Evolutionary conservation across 2,888 invertebrate genomes (phyloP), one percentile per base, ranked within the genome.

Genomic region (Ramazzottius varieornatus): DNA sequence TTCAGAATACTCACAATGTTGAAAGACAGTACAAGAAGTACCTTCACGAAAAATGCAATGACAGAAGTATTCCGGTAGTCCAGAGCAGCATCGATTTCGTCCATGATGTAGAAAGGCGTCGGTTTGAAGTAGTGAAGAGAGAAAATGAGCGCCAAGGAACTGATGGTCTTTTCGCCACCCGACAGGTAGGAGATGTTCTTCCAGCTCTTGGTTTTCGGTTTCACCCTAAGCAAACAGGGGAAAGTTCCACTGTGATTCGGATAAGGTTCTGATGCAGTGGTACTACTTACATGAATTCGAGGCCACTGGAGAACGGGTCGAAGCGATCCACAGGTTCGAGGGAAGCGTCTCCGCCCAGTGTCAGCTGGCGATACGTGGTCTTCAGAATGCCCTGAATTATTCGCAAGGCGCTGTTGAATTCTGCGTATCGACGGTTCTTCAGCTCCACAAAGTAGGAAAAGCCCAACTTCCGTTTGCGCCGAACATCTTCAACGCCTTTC

Each of bases 11-110:
- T 4, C 4, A 54, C 54, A 40, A 40, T 40, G 40, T n/a, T n/a
- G 20, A 40, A 8, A 40, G 13, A 13, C 13, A 40, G 20, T 20
- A 46, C 2, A 32, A 29, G 16, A 40, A 70, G 65, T 74, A 88
- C 88, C 82, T 88, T 94, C 67, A 98, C 91, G 75, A 96, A 99
- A 76, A 92, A 86, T 0, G 87, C 96, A 32, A 98, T 89, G 68
- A 98, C 96, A 0, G 94, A 93, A 0, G 98, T 94, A 74, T 98
- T 99, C 73, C 92, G 92, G 75, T 93, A 94, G 78, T 98, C 96
- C 54, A 98, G 78, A 0, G 96, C 96, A 0, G 96, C 96, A 75
- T 98, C 96, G 65, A 98, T 96, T 77, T 98, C 96, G 73, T 98
- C 96, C 96, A 98, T 96, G 33, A 81, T 92, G 73, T 98, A 98